Base-by-base conservation (phyloP, 2,888 invertebrate species). In the Napeogenes inachia region DNA sequence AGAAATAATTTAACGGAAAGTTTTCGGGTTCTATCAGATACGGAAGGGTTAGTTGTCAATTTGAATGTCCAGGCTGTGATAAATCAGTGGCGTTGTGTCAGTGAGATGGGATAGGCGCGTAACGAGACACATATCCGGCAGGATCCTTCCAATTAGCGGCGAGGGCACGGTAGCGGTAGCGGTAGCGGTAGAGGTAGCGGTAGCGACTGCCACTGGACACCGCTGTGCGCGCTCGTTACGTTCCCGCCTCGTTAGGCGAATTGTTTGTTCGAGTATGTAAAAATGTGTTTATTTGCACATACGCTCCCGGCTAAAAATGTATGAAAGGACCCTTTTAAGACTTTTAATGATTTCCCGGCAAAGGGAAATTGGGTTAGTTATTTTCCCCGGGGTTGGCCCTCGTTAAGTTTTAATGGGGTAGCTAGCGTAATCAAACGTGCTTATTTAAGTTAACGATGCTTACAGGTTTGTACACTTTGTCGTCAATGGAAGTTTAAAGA, bases 331-430 rank as follows among this genome's bases (percentile, higher is more conserved):
- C 89, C 89, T 89, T 90, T 89, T 89, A 89, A 89, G 89, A 90
- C 89, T 89, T 90, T 90, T 89, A 89, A 90, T 90, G 89, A 90
- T 90, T 89, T 89, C 88, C 89, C 88, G 87, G 88, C 87, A 89
- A 90, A 90, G 87, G 89, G 87, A 90, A 89, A 90, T 90, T 90
- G 90, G 90, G 89, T 90, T 90, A 90, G 90, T 89, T 90, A 90
- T 89, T 89, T 89, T 89, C 87, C 85, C 89, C 83, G 82, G 88
- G 87, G 88, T 87, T 87, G 85, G 85, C 87, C 87, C 89, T 90
- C 89, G 90, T 90, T 90, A 90, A 89, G 89, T 89, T 89, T 90
- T 90, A 89, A 89, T 89, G 88, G 89, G 88, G 89, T 88, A 88
- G 89, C 87, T 84, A 84, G 87, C 89, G 89, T 87, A 89, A 89